Evolutionary conservation across 1,140 invertebrate species (phyloP).

Genomic region (Bombus difficillimus): DNA sequence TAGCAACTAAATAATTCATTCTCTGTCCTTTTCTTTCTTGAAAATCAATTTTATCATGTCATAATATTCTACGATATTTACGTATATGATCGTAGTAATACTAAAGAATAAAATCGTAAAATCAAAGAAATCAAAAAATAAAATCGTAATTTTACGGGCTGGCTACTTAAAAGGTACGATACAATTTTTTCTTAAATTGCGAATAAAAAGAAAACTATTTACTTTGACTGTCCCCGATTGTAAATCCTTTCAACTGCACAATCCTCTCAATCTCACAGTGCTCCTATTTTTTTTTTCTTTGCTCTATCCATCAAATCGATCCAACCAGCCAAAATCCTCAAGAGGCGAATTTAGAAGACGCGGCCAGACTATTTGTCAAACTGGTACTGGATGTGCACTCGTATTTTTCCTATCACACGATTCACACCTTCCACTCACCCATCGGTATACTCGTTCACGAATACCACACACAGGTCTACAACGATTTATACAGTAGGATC

Average conservation of each 20-base stretch:
- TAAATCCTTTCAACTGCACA: no score
- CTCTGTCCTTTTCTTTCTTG: no score
- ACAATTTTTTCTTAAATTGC: not conserved
- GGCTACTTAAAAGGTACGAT: not conserved
- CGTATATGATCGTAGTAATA: no score
- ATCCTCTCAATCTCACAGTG: not conserved
- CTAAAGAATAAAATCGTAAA: not conserved
- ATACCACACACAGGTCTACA: not conserved
- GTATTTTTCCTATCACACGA: conserved; percentile 8
- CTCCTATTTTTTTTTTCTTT: not conserved
- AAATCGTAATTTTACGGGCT: not conserved
- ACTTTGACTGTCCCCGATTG: not conserved
- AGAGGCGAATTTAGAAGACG: not conserved
- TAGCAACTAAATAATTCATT: no score
- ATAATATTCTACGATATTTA: no score
- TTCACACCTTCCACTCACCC: not conserved
- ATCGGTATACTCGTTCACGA: conserved; percentile 25
- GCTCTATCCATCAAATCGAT: not conserved
- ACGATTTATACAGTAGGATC: not conserved
- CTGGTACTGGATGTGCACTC: not conserved
- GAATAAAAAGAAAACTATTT: not conserved
- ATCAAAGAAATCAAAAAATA: not conserved
- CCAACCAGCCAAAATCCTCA: not conserved
- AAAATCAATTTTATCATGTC: no score
- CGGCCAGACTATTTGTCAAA: not conserved